Base-by-base conservation (phyloP, 2,888 invertebrate species). In the Lathronympha strigana region DNA sequence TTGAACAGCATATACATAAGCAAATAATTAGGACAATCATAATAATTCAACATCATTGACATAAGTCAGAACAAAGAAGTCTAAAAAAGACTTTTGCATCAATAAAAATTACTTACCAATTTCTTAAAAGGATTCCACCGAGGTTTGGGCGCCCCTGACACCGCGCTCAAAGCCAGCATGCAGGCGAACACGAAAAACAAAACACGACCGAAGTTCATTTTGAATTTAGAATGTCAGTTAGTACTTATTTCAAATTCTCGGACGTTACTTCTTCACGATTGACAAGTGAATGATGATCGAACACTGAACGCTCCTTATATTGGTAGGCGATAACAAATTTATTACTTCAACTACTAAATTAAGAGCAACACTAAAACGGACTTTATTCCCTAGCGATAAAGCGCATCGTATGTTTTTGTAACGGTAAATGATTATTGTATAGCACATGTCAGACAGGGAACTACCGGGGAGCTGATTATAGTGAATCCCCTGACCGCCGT, bases 171-270 rank as follows among this genome's bases (percentile, higher is more conserved):
- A 13, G 73, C 81, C 63, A 83, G 64, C 45, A 81, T 70, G 64
- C 82, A 76, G 63, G 80, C 79, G 63, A 82, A 82, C 23, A 80
- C 76, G 67, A 84, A 79, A 51, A 83, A 77, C 4, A 84, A 73
- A 36, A 84, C 58, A 50, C 73, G 76, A 4, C 74, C 66, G 73
- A 85, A 83, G 67, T 84, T 82, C 84, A 85, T 84, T 67, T 73
- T 76, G 45, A 68, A 50, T 45, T 25, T 21, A 47, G 15, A 66
- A 60, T 31, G 17, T 11, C 4, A 9, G 21, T 49, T 58, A 9
- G 21, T 49, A 51, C 28, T 8, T 45, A 53, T 45, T 64, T 64
- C 28, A 25, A 64, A 50, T 45, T 51, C 11, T 51, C 4, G 58
- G 38, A 58, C 33, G 17, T 36, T 19, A 6, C 25, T 36, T 21